Evolutionary conservation across 2,797 vertebrate genomes (phyloP), one percentile per base, ranked within the genome.

Genomic region (Crocodylus rhombifer): DNA sequence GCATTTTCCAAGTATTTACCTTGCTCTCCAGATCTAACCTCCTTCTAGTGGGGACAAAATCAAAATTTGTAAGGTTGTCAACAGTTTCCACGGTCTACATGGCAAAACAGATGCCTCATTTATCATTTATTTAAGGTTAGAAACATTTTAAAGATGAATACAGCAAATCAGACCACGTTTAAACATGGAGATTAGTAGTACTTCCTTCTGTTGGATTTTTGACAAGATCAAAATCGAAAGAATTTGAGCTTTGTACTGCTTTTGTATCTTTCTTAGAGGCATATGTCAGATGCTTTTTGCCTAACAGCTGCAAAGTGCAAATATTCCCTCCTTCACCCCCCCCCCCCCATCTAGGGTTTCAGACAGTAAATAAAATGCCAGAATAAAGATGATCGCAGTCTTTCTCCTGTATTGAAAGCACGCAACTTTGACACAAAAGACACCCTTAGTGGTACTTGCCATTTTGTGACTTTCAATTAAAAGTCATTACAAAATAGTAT

Each of bases 361-460:
- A 82, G 51, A 26, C 26, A 57, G 15, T 63, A 92, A 87, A 91
- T 80, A 57, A 77, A 58, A 30, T 65, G 55, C 57, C 61, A 88
- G 60, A 94, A 88, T 87, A 80, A 96, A 95, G 60, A 1, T 89
- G 86, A 92, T 79, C 89, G 82, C 90, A 85, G 28, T 82, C 67
- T 86, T 75, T 63, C 80, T 88, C 82, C 80, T 12, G 26, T 61
- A 88, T 0, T 0, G 0, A 5, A 3, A 33, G 89, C 0, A 14
- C 14, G 77, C 73, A 81, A 81, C 36, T 74, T 0, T 1, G 86
- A 89, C 94, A 17, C 67, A 7, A 92, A 93, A 94, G 86, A 87
- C 12, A 61, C 57, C 77, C 91, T 23, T 4, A 81, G 75, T 20
- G 93, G 67, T 77, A 67, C 33, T 5, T 57, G n/a, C 6, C 57